phyloP scores from a whole-genome alignment of 2,888 invertebrate species.

The Phyto melanocephala region DNA sequence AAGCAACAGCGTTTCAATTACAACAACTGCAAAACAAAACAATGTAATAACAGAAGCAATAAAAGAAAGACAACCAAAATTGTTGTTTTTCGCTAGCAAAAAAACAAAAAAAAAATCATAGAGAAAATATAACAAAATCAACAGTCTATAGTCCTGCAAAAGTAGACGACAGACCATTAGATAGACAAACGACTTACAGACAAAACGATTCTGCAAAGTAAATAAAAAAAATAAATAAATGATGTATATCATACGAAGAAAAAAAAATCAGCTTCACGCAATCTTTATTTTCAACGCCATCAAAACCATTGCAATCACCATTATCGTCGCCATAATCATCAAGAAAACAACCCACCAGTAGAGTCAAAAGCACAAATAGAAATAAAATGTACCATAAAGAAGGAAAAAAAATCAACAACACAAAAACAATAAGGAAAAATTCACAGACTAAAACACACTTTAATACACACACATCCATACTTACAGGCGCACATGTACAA shows the following conservation, averaged over 20 bases:
- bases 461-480: neutral
- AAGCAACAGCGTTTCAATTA: conserved; percentile 60
- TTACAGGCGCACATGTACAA: conserved; percentile 2
- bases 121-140: conserved; percentile 53
- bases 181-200: conserved; percentile 53
- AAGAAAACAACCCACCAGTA: conserved; percentile 78
- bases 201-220: conserved; percentile 46
- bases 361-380: conserved; percentile 67
- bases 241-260: conserved; percentile 5
- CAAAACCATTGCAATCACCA: conserved; percentile 78
- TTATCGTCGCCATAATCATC: conserved; percentile 78
- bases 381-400: conserved; percentile 41
- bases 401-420: conserved; percentile 26
- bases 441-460: conserved; percentile 1
- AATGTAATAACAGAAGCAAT: conserved; percentile 39
- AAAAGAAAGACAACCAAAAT: conserved; percentile 20
- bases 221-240: conserved; percentile 14
- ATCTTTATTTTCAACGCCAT: conserved; percentile 77
- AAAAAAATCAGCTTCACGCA: conserved; percentile 71
- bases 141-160: conserved; percentile 53
- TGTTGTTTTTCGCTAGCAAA: neutral
- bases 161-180: conserved; percentile 58
- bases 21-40: conserved; percentile 35
- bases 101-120: conserved; percentile 14
- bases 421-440: conserved; percentile 41